Percentiles rank a stretch among this genome's conserved stretches.
Evolutionary conservation across 2,113 vertebrate genomes (phyloP).

Genomic region (Sorex araneus): DNA sequence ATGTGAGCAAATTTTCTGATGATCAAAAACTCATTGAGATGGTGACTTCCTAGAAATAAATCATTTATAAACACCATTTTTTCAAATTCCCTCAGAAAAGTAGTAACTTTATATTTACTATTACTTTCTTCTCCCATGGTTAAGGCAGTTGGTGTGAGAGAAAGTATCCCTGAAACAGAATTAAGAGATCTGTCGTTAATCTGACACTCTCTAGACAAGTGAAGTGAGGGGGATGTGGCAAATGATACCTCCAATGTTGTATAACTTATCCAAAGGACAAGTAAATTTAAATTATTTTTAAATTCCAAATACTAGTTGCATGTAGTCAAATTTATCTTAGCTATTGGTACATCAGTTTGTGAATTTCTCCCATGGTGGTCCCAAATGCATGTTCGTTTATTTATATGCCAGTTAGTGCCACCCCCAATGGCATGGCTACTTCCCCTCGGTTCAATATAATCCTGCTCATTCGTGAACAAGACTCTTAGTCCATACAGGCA

Average conservation of each 20-base stretch:
- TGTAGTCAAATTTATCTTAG: background rate
- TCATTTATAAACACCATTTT: background rate
- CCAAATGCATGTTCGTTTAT: background rate
- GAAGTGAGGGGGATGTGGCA: too few relatives aligned
- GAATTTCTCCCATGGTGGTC: background rate
- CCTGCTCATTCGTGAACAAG: conserved; percentile 33
- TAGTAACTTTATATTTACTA: background rate
- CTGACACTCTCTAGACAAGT: background rate
- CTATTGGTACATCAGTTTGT: background rate
- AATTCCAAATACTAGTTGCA: background rate
- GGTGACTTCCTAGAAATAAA: conserved; percentile 29
- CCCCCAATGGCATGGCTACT: background rate
- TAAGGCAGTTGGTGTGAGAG: background rate
- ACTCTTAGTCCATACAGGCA: conserved; percentile 7
- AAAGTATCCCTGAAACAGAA: background rate
- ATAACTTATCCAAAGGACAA: background rate
- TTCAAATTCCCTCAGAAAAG: conserved; percentile 43
- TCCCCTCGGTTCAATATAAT: conserved; percentile 25
- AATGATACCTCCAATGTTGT: background rate
- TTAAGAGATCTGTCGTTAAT: background rate
- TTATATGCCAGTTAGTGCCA: background rate
- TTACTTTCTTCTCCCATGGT: background rate
- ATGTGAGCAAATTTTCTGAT: background rate
- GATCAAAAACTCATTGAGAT: background rate
- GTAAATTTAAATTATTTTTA: conserved; percentile 5